Conservation (phyloP, 1,140 invertebrate species). For the Drosophila ironensis region DNA sequence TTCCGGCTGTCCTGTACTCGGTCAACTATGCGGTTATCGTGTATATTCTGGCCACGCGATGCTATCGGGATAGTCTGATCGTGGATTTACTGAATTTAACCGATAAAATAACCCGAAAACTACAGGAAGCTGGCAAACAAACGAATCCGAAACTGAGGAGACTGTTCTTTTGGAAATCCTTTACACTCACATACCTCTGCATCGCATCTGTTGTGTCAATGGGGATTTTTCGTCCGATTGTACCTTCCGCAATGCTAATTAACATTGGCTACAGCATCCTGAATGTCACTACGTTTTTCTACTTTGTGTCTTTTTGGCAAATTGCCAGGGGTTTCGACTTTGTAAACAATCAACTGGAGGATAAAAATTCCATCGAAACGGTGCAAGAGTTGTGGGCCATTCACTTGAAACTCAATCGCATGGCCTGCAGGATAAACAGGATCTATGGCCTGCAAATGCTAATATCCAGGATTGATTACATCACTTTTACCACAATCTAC, state of each 20-base stretch:
- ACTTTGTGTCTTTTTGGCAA: slow-evolving; percentile 39
- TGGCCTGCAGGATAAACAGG: slow-evolving; percentile 14
- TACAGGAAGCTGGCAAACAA: background rate
- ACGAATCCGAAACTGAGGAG: background rate
- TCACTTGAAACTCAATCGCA: slow-evolving; percentile 7
- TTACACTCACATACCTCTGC: background rate
- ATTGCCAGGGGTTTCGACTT: slow-evolving; percentile 19
- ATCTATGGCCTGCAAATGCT: slow-evolving; percentile 32
- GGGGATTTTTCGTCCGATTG: fast-evolving
- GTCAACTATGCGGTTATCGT: slow-evolving; percentile 3
- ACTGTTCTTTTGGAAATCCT: background rate
- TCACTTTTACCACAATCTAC: slow-evolving; percentile 13
- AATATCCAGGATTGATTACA: slow-evolving; percentile 23
- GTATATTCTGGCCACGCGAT: slow-evolving; percentile 2
- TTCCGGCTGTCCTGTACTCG: background rate
- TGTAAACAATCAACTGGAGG: slow-evolving; percentile 9
- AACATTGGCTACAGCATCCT: background rate
- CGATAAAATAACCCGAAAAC: background rate
- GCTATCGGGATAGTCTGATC: background rate
- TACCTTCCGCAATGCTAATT: background rate
- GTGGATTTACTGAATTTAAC: background rate
- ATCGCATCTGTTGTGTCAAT: background rate
- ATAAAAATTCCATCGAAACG: background rate
- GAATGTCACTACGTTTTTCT: background rate
- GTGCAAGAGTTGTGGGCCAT: slow-evolving; percentile 24